Base-by-base conservation (phyloP, 1,140 invertebrate species). In the Leptinotarsa lineolata region DNA sequence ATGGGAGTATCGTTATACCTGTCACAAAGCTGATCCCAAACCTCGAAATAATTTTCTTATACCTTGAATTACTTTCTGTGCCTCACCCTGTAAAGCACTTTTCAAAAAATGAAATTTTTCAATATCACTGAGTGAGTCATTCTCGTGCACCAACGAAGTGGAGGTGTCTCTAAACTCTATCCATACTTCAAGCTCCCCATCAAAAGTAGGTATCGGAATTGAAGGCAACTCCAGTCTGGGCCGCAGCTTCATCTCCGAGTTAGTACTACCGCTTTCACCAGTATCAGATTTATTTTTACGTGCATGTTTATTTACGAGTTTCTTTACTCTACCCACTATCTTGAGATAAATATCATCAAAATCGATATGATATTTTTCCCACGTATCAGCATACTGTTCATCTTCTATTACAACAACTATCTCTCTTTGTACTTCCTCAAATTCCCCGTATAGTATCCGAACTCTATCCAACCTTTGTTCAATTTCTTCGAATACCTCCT, bases 91-190 rank as follows among this genome's bases (percentile, higher is more conserved):
- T 12, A 84, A 64, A 45, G 78, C 79, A 4, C 78, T 68, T 16
- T 75, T 60, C 60, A 83, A 65, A 77, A 83, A 82, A 70, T 82
- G 77, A 69, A 82, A 79, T 64, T 83, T 83, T 73, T 83, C 75
- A 45, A 81, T 76, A n/a, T 78, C 48, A 24, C 59, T 63, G 2
- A 83, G 22, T 13, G 60, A n/a, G 2, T 15, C 22, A 68, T 79
- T 80, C 8, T 80, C 70, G 72, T 83, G 77, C 45, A 83, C 81
- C 8, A 82, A 24, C 6, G 81, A 74, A n/a, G 48, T 58, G 68
- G 81, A 84, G 15, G 74, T 80, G 68, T 83, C 81, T 59, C 74
- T 72, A 75, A 83, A 84, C 18, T 76, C 65, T 54, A 81, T 59
- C 83, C 81, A 84, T 21, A 80, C 65, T 54, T 77, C 71, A 72